Percentiles rank a stretch among this genome's conserved stretches.
phyloP scores from a whole-genome alignment of 2,797 vertebrate species.

The Gorsachius magnificus region DNA sequence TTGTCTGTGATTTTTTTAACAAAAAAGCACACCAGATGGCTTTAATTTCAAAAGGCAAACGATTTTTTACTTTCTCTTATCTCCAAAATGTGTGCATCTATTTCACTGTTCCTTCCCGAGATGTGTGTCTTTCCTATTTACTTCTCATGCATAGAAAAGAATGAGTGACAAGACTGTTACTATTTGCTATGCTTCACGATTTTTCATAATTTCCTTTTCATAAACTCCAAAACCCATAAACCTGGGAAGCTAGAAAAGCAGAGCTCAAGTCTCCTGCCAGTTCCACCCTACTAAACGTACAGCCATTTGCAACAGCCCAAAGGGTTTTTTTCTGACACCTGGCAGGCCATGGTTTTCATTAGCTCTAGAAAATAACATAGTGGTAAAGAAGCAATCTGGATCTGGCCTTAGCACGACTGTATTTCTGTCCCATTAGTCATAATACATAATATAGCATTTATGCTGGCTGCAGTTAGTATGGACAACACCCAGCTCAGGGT shows the following conservation, averaged over 20 bases:
- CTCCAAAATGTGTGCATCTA: neutral
- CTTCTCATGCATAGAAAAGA: neutral
- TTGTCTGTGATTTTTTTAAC: neutral
- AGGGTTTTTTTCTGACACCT: neutral
- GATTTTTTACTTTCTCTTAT: neutral
- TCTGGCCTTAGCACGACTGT: neutral
- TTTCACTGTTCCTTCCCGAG: neutral
- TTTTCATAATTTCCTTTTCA: neutral
- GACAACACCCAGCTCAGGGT: neutral
- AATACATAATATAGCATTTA: neutral
- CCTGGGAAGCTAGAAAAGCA: neutral
- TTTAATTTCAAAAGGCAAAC: neutral
- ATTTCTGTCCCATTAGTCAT: neutral
- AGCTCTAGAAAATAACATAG: neutral
- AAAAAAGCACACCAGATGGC: neutral
- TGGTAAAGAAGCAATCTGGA: neutral
- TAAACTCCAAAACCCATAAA: neutral
- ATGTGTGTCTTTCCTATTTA: neutral
- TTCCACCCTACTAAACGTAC: neutral
- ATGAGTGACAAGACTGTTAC: neutral
- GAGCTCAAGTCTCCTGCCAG: neutral
- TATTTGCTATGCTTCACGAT: neutral
- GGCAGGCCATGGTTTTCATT: neutral
- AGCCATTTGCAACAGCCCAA: neutral
- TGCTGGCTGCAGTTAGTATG: neutral